Conservation (phyloP, 2,113 vertebrate genomes). For the Pluvialis apricaria region DNA sequence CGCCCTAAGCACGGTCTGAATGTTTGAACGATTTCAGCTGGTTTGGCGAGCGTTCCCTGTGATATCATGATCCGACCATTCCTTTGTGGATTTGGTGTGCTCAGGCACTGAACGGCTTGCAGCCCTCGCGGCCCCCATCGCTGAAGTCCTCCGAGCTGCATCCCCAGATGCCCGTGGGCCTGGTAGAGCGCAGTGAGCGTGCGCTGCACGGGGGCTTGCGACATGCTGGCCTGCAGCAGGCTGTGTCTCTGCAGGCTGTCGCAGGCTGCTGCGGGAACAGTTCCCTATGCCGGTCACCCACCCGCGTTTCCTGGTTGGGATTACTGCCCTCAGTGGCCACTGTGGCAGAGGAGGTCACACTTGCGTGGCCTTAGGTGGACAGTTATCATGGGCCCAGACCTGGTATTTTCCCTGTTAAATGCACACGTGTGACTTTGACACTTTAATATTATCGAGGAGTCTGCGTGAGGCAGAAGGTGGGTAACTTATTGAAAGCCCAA, state of each 20-base stretch:
- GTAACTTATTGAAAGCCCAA: background rate
- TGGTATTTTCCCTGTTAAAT: background rate
- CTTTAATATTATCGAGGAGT: background rate
- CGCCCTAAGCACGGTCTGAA: background rate
- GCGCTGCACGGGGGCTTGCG: background rate
- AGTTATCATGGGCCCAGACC: background rate
- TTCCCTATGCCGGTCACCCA: background rate
- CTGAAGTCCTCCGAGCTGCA: background rate
- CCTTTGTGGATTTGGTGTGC: background rate
- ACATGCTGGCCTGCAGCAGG: background rate
- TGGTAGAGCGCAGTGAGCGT: no score
- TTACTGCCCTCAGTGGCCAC: background rate
- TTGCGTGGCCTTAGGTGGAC: background rate
- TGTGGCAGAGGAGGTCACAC: background rate
- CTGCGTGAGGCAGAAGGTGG: background rate
- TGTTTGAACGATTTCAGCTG: constrained; percentile 69
- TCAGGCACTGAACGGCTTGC: background rate
- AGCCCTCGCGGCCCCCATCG: background rate
- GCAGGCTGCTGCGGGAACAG: background rate
- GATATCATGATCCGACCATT: constrained; percentile 51
- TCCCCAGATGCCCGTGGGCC: background rate
- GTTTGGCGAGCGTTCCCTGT: constrained; percentile 48
- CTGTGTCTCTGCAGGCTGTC: background rate
- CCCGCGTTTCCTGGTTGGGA: accelerated
- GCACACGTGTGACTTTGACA: background rate